Percentiles rank a stretch among this genome's conserved stretches.
These are phyloP conservation scores for Brachyrhaphis roseni DNA, from an alignment of 2,797 vertebrate genomes.

Conservation along the genomic window DNA sequence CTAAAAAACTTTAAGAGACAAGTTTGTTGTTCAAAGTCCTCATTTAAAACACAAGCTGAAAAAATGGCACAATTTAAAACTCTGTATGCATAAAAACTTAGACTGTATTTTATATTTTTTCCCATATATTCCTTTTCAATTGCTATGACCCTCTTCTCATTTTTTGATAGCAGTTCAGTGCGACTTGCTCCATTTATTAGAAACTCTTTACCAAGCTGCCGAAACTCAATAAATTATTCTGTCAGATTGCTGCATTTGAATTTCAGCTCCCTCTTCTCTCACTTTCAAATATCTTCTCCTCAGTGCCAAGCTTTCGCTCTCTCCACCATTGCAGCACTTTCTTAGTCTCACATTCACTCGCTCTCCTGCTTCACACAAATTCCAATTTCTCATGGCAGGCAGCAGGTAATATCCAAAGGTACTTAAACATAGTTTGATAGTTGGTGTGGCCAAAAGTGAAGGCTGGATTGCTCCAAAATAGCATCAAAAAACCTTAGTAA, in stretches of 20 bases:
- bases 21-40: background rate
- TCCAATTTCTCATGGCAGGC: conserved; percentile 58
- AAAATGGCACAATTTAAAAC: conserved; percentile 42
- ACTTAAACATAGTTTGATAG: conserved; percentile 69
- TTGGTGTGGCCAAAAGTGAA: conserved; percentile 59
- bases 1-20: background rate
- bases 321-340: conserved; percentile 32
- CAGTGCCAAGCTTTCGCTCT: conserved; percentile 43
- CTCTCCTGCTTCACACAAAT: conserved; percentile 57
- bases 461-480: conserved; percentile 53
- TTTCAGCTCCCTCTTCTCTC: conserved; percentile 65
- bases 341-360: conserved; percentile 50
- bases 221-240: conserved; percentile 83
- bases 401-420: conserved; percentile 64
- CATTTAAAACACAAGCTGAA: conserved; percentile 32
- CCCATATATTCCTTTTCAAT: conserved; percentile 63
- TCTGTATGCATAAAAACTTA: conserved; percentile 68
- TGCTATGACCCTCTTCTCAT: conserved; percentile 62
- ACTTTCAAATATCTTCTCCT: conserved; percentile 59
- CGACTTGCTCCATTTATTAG: conserved; percentile 83
- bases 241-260: conserved; percentile 79
- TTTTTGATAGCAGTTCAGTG: conserved; percentile 81
- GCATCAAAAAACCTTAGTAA: conserved; percentile 60
- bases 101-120: conserved; percentile 62
- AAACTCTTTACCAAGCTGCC: conserved; percentile 76